A percentile compares a stretch with the other conserved stretches of the same genome.
phyloP scores from a whole-genome alignment of 2,888 invertebrate species.

The Meliscaeva auricollis region DNA sequence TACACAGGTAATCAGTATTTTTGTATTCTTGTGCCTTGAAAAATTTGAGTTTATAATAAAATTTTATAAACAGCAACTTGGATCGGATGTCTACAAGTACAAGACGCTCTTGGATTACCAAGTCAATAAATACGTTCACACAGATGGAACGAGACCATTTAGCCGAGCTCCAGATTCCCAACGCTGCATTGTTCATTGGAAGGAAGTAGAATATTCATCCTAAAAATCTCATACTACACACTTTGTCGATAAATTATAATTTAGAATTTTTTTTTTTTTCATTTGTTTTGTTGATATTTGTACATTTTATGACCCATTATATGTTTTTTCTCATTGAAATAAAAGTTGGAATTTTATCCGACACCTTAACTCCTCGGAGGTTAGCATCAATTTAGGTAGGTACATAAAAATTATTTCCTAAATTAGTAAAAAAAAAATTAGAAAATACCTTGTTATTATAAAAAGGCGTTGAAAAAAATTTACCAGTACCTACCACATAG shows the following conservation, averaged over 20 bases:
- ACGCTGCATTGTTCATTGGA: conserved; percentile 92
- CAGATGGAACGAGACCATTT: conserved; percentile 90
- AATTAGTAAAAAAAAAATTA: too few species aligned
- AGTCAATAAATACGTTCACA: conserved; percentile 90
- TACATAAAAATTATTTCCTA: too few species aligned
- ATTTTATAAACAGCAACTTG: conserved; percentile 89
- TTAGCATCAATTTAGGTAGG: too few species aligned
- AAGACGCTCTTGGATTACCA: conserved; percentile 91
- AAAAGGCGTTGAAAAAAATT: too few species aligned
- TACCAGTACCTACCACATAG: too few species aligned
- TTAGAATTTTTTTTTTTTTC: not conserved
- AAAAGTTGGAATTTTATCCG: not conserved
- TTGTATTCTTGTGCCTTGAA: not conserved
- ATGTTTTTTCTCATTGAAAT: not conserved
- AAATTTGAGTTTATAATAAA: not conserved
- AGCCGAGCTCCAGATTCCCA: conserved; percentile 90
- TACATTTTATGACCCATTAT: not conserved
- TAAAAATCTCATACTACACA: conserved; percentile 21
- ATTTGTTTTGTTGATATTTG: not conserved
- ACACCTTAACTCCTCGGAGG: not conserved
- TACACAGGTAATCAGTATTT: conserved; percentile 88
- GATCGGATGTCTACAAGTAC: conserved; percentile 91
- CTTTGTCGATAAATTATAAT: not conserved
- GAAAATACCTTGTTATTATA: too few species aligned
- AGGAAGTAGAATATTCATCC: conserved; percentile 82